A percentile compares a stretch with the other conserved stretches of the same genome.
Conservation (phyloP, 1,140 invertebrate species). For the Pseudachorutes palmiensis region DNA sequence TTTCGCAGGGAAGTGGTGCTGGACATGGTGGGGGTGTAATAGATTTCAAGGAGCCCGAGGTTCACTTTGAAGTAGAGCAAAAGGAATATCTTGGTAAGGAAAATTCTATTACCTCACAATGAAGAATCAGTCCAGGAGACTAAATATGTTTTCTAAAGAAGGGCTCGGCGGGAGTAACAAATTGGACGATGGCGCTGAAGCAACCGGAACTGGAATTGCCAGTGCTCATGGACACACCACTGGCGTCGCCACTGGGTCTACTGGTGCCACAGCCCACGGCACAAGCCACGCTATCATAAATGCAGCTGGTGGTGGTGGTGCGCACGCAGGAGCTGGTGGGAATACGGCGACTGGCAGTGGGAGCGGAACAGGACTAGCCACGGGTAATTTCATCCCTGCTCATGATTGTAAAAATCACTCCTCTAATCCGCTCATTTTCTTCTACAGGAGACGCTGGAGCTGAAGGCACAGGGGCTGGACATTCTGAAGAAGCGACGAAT, state of each 20-base stretch:
- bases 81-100: not conserved
- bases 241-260: not conserved
- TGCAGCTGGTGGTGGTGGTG: not conserved
- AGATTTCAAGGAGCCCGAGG: not conserved
- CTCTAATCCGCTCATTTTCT: not conserved
- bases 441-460: not conserved
- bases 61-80: not conserved
- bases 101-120: not conserved
- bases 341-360: not conserved
- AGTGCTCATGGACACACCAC: not conserved
- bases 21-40: not conserved
- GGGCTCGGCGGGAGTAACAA: not conserved
- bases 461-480: not conserved
- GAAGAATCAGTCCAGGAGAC: not conserved
- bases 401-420: not conserved
- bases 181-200: not conserved
- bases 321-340: not conserved
- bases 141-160: not conserved
- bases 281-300: not conserved
- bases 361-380: not conserved
- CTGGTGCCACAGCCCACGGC: not conserved
- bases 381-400: not conserved
- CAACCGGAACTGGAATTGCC: not conserved
- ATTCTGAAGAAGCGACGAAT: not conserved
- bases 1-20: not conserved